Percentiles rank a stretch among this genome's conserved stretches.
phyloP scores from a whole-genome alignment of 1,140 invertebrate genomes.

The Wasmannia auropunctata region DNA sequence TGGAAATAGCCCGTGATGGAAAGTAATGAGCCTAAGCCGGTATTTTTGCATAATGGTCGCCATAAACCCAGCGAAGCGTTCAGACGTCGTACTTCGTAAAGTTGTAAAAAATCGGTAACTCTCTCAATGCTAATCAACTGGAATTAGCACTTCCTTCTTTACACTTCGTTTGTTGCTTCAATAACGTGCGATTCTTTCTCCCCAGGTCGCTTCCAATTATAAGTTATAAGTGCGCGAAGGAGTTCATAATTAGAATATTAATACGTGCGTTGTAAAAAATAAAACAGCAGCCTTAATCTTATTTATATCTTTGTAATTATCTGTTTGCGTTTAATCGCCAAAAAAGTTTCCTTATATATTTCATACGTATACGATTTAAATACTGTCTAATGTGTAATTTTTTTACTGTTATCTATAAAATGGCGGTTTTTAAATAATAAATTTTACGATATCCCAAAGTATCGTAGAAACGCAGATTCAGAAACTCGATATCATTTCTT shows the following conservation, averaged over 20 bases:
- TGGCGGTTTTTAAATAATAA: neutral
- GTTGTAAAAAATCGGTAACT: slow-evolving; percentile 64
- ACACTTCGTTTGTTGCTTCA: slow-evolving; percentile 53
- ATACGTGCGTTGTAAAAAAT: neutral
- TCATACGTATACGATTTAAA: neutral
- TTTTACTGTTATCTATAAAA: neutral
- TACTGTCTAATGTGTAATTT: neutral
- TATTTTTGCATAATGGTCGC: slow-evolving; percentile 71
- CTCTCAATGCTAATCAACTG: slow-evolving; percentile 65
- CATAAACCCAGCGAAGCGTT: slow-evolving; percentile 67
- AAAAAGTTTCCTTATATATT: neutral
- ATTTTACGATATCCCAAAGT: neutral
- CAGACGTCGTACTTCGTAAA: slow-evolving; percentile 47
- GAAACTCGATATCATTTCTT: slow-evolving; percentile 5
- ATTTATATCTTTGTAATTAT: neutral
- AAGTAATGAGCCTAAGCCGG: slow-evolving; percentile 67
- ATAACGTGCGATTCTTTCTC: slow-evolving; percentile 25
- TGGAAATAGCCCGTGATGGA: slow-evolving; percentile 61
- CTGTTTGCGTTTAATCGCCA: neutral
- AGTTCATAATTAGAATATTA: neutral
- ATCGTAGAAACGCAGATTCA: neutral
- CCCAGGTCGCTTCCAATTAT: neutral
- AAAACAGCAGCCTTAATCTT: neutral
- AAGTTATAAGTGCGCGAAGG: neutral
- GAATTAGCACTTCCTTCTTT: slow-evolving; percentile 60